A percentile compares a stretch with the other conserved stretches of the same genome.
Evolutionary conservation across 2,888 invertebrate species (phyloP).

Genomic region (Pachymerium ferrugineum): DNA sequence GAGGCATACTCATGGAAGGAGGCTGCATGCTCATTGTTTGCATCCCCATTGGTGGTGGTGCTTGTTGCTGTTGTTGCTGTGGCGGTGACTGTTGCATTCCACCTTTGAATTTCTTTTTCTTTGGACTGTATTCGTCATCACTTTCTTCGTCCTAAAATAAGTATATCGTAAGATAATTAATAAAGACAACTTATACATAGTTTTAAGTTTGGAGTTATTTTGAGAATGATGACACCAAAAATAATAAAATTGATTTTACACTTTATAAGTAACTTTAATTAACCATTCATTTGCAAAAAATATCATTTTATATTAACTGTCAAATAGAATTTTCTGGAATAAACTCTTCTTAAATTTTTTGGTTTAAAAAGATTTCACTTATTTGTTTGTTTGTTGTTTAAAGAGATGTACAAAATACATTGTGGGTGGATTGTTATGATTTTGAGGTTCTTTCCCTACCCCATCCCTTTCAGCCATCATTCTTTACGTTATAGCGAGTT

Average conservation of each 20-base stretch:
- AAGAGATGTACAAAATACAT: background rate
- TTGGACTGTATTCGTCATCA: constrained; percentile 39
- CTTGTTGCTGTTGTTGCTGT: constrained; percentile 44
- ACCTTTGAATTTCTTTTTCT: constrained; percentile 53
- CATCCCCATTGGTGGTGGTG: constrained; percentile 54
- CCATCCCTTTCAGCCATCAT: constrained; percentile 45
- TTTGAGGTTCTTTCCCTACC: constrained; percentile 43
- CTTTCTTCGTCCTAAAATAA: constrained; percentile 36
- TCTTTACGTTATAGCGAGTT: constrained; percentile 45
- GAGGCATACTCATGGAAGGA: constrained; percentile 27
- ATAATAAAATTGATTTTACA: background rate
- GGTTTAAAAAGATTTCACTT: too few relatives aligned
- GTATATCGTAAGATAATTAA: background rate
- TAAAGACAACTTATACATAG: too few relatives aligned
- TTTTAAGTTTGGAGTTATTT: too few relatives aligned
- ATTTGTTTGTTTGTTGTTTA: too few relatives aligned
- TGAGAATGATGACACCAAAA: background rate
- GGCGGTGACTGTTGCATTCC: constrained; percentile 23
- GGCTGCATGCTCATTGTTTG: constrained; percentile 24
- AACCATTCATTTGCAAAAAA: too few relatives aligned
- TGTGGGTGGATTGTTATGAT: constrained; percentile 33
- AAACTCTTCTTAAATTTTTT: too few relatives aligned
- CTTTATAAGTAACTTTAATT: too few relatives aligned
- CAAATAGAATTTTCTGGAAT: too few relatives aligned
- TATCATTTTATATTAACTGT: too few relatives aligned